Evolutionary conservation across 2,797 vertebrate species (phyloP).

Genomic region (Epinephelus awoara): DNA sequence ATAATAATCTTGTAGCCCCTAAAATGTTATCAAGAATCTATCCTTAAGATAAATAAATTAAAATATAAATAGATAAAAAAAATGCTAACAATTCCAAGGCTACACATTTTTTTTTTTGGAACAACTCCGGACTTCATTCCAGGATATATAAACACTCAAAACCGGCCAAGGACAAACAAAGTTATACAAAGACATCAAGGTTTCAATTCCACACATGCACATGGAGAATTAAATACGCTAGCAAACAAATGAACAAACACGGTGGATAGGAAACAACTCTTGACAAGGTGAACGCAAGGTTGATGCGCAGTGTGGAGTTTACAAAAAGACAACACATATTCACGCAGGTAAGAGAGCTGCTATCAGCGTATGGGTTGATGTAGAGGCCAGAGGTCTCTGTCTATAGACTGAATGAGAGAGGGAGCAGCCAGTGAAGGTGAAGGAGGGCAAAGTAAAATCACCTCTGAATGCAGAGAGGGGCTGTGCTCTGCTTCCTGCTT

Average conservation of each 20-base stretch:
- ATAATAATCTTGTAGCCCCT: neutral
- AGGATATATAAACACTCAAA: constrained; percentile 8
- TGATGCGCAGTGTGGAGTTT: neutral
- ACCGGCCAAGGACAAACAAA: constrained; percentile 12
- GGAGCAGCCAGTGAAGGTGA: neutral
- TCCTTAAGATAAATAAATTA: neutral
- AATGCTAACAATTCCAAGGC: neutral
- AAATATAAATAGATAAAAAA: neutral
- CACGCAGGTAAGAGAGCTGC: neutral
- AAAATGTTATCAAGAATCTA: neutral
- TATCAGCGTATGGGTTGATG: neutral
- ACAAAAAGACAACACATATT: neutral
- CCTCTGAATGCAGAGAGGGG: neutral
- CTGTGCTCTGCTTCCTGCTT: neutral
- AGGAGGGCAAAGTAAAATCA: neutral
- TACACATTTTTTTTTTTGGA: neutral
- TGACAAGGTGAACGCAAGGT: constrained; percentile 5
- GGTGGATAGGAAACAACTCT: neutral
- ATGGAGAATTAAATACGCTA: neutral
- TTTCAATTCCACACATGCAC: constrained; percentile 5
- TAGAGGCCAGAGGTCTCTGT: neutral
- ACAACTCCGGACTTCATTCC: neutral
- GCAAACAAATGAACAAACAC: constrained; percentile 20
- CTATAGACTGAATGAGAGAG: neutral
- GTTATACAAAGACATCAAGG: neutral